Percentiles rank a stretch among this genome's conserved stretches.
These are phyloP conservation scores for human (Homo sapiens) DNA, from an alignment of 2,113 vertebrate species.

Conservation along the genomic window GRCh38 chr1:206652001-206652500, in stretches of 20 bases:
- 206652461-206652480: background rate
- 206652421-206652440: background rate
- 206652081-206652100: too few species aligned
- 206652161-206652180: too few species aligned
- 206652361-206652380: background rate
- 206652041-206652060: too few species aligned
- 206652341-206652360: background rate
- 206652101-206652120: too few species aligned
- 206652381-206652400: background rate
- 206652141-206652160: too few species aligned
- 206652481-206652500: background rate
- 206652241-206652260: background rate
- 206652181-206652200: background rate
- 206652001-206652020: too few species aligned
- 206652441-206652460: background rate
- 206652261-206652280: background rate
- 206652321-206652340: background rate
- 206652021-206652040: too few species aligned
- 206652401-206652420: background rate
- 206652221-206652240: background rate
- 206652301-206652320: background rate
- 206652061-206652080: too few species aligned
- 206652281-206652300: background rate
- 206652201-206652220: constrained; percentile 50
- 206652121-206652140: too few species aligned